Evolutionary conservation across 2,888 invertebrate species (phyloP).

Genomic region (Diarsia dahlii): DNA sequence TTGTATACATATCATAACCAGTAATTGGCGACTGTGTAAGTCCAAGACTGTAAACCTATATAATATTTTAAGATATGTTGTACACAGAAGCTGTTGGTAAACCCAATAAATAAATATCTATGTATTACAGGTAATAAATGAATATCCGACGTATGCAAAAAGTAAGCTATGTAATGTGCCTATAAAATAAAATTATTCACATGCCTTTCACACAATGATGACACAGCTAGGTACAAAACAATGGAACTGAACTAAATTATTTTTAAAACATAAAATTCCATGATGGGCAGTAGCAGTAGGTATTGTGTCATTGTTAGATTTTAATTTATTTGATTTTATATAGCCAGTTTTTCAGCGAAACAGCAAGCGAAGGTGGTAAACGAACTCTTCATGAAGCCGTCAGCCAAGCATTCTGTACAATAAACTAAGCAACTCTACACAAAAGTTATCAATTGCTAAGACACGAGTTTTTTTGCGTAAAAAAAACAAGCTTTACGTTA

Average conservation of each 20-base stretch:
- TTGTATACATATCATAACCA: too few species aligned
- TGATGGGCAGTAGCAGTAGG: background rate
- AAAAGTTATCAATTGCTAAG: too few species aligned
- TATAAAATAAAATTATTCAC: background rate
- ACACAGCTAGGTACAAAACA: conserved; percentile 5
- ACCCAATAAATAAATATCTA: background rate
- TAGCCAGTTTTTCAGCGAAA: background rate
- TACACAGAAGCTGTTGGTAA: too few species aligned
- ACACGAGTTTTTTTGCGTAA: too few species aligned
- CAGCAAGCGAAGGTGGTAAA: background rate
- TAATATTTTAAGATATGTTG: too few species aligned
- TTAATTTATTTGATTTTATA: background rate
- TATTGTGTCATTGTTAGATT: conserved; percentile 21
- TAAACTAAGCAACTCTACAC: background rate
- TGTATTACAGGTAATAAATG: background rate
- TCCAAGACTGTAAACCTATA: too few species aligned
- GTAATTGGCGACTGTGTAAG: too few species aligned
- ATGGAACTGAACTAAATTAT: conserved; percentile 25
- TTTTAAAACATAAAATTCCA: conserved; percentile 25
- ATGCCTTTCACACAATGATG: background rate
- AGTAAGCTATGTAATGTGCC: background rate
- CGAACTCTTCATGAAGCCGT: background rate
- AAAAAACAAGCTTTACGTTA: too few species aligned
- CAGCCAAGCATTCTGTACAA: background rate
- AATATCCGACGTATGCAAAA: background rate